Evolutionary conservation across 1,140 invertebrate genomes (phyloP).

Genomic region (Lasaia peninsularis): DNA sequence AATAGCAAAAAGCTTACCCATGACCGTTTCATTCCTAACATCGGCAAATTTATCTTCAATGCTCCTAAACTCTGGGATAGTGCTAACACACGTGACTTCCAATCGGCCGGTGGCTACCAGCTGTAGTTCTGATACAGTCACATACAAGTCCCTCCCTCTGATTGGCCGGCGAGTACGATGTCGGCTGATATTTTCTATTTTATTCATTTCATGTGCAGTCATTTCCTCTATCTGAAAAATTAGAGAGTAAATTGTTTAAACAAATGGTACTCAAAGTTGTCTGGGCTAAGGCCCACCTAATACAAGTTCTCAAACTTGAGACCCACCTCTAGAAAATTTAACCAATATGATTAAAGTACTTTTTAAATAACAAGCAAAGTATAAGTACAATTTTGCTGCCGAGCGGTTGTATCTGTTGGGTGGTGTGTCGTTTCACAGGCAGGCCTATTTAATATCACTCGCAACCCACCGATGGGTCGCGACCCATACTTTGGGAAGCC

Average conservation of each 20-base stretch:
- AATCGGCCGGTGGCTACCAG: conserved; percentile 79
- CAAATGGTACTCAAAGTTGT: not conserved
- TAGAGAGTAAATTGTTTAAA: conserved; percentile 7
- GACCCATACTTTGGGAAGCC: no score
- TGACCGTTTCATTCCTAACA: conserved; percentile 64
- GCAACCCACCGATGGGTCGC: no score
- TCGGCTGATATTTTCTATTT: conserved; percentile 41
- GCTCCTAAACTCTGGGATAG: conserved; percentile 79
- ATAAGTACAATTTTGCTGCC: no score
- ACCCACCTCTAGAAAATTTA: no score
- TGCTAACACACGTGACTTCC: conserved; percentile 81
- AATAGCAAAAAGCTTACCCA: conserved; percentile 35
- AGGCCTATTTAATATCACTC: no score
- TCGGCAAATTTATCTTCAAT: conserved; percentile 72
- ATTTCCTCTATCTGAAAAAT: conserved; percentile 41
- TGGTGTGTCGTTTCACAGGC: no score
- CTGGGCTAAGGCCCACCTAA: no score
- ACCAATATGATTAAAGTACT: no score
- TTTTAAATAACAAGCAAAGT: no score
- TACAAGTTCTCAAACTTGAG: no score
- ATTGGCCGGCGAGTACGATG: conserved; percentile 46
- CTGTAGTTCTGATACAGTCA: conserved; percentile 79
- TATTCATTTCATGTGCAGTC: conserved; percentile 35
- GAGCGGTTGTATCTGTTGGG: no score
- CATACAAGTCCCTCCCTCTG: conserved; percentile 48